Percentiles rank a stretch among this genome's conserved stretches.
Conservation (phyloP, 2,888 invertebrate genomes). For the Kryphioiulus occultus region DNA sequence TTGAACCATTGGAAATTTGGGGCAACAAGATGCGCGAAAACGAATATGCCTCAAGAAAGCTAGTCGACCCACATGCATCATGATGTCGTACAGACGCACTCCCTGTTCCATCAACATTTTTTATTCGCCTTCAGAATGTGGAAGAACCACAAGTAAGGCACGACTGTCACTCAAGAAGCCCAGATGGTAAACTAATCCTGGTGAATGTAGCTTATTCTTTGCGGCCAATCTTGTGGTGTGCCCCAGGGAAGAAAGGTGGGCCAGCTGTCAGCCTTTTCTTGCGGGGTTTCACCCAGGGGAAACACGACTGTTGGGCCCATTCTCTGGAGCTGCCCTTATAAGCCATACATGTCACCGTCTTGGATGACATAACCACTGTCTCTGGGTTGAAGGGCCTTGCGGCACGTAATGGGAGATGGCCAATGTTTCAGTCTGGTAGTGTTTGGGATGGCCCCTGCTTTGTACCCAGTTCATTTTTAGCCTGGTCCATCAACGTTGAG, state of each 20-base stretch:
- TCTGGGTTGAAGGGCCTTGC: background rate
- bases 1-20: too few relatives aligned
- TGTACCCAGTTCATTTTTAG: background rate
- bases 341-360: slow-evolving; percentile 10
- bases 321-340: background rate
- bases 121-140: background rate
- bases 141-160: background rate
- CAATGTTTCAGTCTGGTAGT: background rate
- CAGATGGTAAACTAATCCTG: background rate
- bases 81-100: too few relatives aligned
- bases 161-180: background rate
- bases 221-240: background rate
- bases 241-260: background rate
- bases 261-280: slow-evolving; percentile 26
- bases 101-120: background rate
- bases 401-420: background rate
- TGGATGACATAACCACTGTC: slow-evolving; percentile 24
- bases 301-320: background rate
- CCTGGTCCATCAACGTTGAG: background rate
- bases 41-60: too few relatives aligned
- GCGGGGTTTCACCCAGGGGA: background rate
- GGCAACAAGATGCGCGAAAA: too few relatives aligned
- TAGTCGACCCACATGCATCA: too few relatives aligned
- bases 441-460: background rate
- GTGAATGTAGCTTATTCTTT: background rate